These are phyloP conservation scores for Raja brachyura DNA, from an alignment of 2,113 vertebrate genomes.

Conservation along the genomic window DNA sequence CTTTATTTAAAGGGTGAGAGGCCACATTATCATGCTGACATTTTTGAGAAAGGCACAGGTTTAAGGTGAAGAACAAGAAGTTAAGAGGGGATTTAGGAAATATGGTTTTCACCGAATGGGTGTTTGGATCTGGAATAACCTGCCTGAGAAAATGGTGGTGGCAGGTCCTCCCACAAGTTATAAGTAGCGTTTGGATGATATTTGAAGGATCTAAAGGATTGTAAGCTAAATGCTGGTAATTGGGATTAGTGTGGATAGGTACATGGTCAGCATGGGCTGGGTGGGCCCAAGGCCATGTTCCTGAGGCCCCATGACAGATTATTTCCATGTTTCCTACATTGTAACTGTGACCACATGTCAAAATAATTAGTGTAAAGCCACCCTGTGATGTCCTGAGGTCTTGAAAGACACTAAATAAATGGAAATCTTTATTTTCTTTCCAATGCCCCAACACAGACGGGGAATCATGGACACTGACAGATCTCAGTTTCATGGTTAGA, in stretches of 20 bases:
- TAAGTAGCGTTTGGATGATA: too few species aligned
- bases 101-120: too few species aligned
- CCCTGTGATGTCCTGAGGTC: not conserved
- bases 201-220: too few species aligned
- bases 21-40: not conserved
- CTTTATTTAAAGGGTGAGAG: not conserved
- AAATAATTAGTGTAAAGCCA: not conserved
- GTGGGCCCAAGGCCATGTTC: too few species aligned
- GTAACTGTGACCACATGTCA: not conserved
- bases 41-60: not conserved
- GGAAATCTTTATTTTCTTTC: not conserved
- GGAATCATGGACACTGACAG: not conserved
- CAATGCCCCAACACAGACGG: not conserved
- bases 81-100: too few species aligned
- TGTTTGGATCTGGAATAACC: too few species aligned
- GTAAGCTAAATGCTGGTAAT: too few species aligned
- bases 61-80: too few species aligned
- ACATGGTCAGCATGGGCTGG: too few species aligned
- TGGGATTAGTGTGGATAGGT: too few species aligned
- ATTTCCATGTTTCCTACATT: not conserved
- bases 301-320: not conserved
- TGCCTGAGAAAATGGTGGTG: too few species aligned
- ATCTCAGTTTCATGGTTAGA: not conserved
- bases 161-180: too few species aligned
- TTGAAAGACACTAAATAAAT: not conserved